Conservation (phyloP, 2,888 invertebrate species). For the Calephelis perditalis region DNA sequence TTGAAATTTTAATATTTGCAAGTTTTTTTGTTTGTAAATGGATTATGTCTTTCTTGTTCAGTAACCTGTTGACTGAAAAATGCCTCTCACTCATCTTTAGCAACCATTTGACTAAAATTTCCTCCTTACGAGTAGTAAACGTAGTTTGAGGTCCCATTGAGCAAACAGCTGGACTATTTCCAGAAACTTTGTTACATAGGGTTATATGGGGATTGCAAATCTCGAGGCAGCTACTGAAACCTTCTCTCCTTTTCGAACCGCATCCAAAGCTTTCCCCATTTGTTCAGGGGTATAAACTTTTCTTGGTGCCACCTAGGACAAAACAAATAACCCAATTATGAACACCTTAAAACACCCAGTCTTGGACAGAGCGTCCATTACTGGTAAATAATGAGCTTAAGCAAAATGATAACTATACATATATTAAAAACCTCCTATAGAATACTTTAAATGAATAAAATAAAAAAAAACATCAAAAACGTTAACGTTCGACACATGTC, state of each 20-base stretch:
- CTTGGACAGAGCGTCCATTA: too few species aligned
- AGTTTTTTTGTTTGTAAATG: slow-evolving; percentile 16
- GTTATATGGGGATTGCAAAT: not conserved
- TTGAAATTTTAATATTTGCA: too few species aligned
- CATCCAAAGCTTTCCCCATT: not conserved
- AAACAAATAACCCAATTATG: not conserved
- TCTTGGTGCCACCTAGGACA: slow-evolving; percentile 5
- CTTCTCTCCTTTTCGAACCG: slow-evolving; percentile 1
- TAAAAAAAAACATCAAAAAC: not conserved
- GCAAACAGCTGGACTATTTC: not conserved
- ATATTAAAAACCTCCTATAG: not conserved
- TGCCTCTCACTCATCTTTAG: not conserved
- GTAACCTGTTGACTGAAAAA: not conserved
- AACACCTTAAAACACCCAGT: too few species aligned
- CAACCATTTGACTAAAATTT: slow-evolving; percentile 5
- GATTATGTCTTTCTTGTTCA: slow-evolving; percentile 8
- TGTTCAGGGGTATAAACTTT: not conserved
- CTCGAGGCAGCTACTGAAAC: slow-evolving; percentile 2
- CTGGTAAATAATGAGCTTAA: too few species aligned
- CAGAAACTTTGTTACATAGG: not conserved
- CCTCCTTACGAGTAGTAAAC: not conserved
- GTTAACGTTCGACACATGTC: not conserved
- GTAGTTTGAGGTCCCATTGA: not conserved
- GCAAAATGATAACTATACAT: too few species aligned
- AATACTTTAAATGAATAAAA: not conserved